These are phyloP conservation scores for Alfaro cultratus DNA, from an alignment of 2,797 vertebrate species.

Conservation along the genomic window DNA sequence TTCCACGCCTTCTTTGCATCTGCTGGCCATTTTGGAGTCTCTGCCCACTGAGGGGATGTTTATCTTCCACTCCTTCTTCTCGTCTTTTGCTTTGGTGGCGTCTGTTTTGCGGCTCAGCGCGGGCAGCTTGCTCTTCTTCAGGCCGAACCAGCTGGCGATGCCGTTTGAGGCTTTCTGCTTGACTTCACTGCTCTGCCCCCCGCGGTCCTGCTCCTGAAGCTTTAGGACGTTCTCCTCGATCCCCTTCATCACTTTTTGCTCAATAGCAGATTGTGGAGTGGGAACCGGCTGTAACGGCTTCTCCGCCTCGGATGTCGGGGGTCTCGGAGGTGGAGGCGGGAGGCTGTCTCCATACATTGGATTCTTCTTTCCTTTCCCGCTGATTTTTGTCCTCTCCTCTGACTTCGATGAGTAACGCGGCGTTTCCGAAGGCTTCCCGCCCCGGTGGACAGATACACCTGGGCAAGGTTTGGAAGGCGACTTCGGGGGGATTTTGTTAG, in stretches of 20 bases:
- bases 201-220: slow-evolving; percentile 90
- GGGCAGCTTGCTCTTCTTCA: slow-evolving; percentile 93
- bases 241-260: slow-evolving; percentile 98
- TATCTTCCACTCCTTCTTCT: slow-evolving; percentile 83
- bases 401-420: slow-evolving; percentile 82
- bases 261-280: slow-evolving; percentile 88
- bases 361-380: slow-evolving; percentile 82
- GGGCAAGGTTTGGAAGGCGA: slow-evolving; percentile 87
- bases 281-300: slow-evolving; percentile 61
- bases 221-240: slow-evolving; percentile 95
- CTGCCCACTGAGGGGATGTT: slow-evolving; percentile 85
- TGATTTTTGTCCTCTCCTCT: slow-evolving; percentile 82
- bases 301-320: slow-evolving; percentile 58
- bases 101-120: slow-evolving; percentile 90
- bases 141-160: slow-evolving; percentile 96
- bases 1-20: slow-evolving; percentile 88
- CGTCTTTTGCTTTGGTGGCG: slow-evolving; percentile 84
- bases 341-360: slow-evolving; percentile 75
- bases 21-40: slow-evolving; percentile 83
- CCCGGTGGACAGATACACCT: slow-evolving; percentile 69
- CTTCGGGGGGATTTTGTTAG: slow-evolving; percentile 89
- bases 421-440: slow-evolving; percentile 66
- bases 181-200: slow-evolving; percentile 77
- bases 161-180: slow-evolving; percentile 91
- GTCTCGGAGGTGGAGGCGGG: slow-evolving; percentile 75